Conservation (phyloP, 1,140 invertebrate species). For the Aphelinus atriplicis region DNA sequence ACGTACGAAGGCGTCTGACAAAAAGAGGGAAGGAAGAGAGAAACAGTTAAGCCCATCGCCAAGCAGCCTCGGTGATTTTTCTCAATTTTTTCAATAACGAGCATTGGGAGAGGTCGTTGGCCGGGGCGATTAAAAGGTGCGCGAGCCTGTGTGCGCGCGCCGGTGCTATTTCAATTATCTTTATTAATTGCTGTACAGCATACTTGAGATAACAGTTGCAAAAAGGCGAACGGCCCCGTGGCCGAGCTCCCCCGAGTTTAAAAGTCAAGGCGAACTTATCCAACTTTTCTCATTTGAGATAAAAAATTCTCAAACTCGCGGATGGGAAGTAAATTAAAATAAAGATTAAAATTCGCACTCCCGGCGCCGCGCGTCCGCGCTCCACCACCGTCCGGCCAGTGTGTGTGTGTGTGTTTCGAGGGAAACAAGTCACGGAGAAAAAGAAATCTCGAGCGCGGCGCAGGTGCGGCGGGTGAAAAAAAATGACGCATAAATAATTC, state of each 20-base stretch:
- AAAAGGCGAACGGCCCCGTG: constrained; percentile 4
- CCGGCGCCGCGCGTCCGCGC: too few species aligned
- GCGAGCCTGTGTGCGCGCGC: not conserved
- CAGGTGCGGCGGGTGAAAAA: not conserved
- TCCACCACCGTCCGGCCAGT: not conserved
- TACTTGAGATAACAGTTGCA: constrained; percentile 35
- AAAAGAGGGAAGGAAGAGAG: too few species aligned
- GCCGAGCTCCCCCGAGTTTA: constrained; percentile 6
- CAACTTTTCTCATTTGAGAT: constrained; percentile 44
- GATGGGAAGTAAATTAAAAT: constrained; percentile 38
- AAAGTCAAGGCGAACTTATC: constrained; percentile 41
- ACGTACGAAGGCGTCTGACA: too few species aligned
- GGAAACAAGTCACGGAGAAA: too few species aligned
- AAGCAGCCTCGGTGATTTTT: not conserved
- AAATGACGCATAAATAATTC: constrained; percentile 6
- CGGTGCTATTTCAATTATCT: constrained; percentile 36
- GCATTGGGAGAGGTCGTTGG: not conserved
- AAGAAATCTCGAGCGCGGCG: not conserved
- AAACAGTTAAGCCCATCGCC: too few species aligned
- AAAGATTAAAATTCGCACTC: constrained; percentile 33
- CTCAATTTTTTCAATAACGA: constrained; percentile 9
- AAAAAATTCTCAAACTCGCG: constrained; percentile 32
- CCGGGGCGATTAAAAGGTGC: not conserved
- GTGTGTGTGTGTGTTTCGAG: not conserved
- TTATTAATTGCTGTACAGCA: constrained; percentile 41